Base-by-base conservation (phyloP, 2,113 vertebrate species). In the Lipophrys pholis region DNA sequence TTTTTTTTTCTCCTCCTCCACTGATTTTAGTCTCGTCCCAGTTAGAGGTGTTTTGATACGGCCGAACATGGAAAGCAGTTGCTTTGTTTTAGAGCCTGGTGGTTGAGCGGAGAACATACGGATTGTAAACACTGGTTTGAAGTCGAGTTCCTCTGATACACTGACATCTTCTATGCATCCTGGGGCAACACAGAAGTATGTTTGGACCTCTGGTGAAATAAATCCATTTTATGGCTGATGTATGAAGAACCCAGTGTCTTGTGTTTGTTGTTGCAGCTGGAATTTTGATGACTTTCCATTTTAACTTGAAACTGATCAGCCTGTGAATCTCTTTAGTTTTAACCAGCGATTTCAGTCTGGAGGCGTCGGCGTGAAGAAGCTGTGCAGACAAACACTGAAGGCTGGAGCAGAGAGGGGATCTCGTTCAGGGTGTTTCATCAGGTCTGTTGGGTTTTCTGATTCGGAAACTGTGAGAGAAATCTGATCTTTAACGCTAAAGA, bases 151-250 rank as follows among this genome's bases (percentile, higher is more conserved):
- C 66, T 74, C 10, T 69, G 78, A 84, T 60, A 69, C 73, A 71
- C 77, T 73, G 78, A 87, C 83, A 83, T 86, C 76, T 79, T 85
- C 89, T 92, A 87, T 88, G 88, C 91, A 89, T 82, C 85, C 75
- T 73, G 72, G 85, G 82, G 81, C 65, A 71, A 80, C 80, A 86
- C 73, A 56, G 76, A 88, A 85, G 74, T 48, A 83, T 83, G 86
- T 92, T 86, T 90, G 83, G 86, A 89, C 83, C 86, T 90, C 76
- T 87, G 87, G 84, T 87, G 76, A 86, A 94, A 92, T 93, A 93
- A 94, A 94, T 90, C 74, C 82, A 86, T 89, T 88, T 85, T 92
- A 90, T 93, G 91, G 91, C 90, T 93, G 81, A 78, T 88, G 88
- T 89, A 90, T 66, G 70, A 89, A 82, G 50, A 85, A 57, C 39